phyloP scores from a whole-genome alignment of 1,140 invertebrate species.

The Heliconius eleuchia region DNA sequence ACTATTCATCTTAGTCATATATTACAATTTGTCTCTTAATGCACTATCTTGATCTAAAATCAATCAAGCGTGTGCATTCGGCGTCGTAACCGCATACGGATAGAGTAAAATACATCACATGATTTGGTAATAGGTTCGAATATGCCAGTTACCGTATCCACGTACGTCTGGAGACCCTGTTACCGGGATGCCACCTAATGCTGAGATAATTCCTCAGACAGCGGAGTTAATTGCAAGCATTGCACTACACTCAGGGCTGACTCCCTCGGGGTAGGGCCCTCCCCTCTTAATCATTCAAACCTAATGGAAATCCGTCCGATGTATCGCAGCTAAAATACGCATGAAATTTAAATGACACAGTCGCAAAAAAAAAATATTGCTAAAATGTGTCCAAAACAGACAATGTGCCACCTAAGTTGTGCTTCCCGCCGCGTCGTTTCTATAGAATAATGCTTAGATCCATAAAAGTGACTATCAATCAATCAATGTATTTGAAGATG shows the following conservation, averaged over 20 bases:
- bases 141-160: background rate
- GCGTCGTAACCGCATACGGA: background rate
- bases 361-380: conserved; percentile 59
- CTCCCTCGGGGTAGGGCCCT: conserved; percentile 55
- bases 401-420: conserved; percentile 75
- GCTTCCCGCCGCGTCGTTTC: conserved; percentile 63
- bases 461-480: conserved; percentile 69
- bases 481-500: conserved; percentile 76
- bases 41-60: conserved; percentile 36
- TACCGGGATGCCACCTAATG: conserved; percentile 58
- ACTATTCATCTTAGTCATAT: conserved; percentile 30
- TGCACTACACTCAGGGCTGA: conserved; percentile 58
- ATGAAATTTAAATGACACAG: conserved; percentile 75
- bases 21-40: conserved; percentile 38
- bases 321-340: conserved; percentile 64
- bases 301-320: conserved; percentile 71
- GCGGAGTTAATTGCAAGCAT: conserved; percentile 75
- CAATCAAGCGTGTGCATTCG: conserved; percentile 35
- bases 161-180: conserved; percentile 34
- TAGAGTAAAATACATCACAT: background rate
- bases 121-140: background rate
- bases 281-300: conserved; percentile 74
- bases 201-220: conserved; percentile 71
- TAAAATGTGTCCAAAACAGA: conserved; percentile 46
- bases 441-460: conserved; percentile 70